Evolutionary conservation across 23 tunicate species (phyloP).

Genomic region (Phallusia fumigata): DNA sequence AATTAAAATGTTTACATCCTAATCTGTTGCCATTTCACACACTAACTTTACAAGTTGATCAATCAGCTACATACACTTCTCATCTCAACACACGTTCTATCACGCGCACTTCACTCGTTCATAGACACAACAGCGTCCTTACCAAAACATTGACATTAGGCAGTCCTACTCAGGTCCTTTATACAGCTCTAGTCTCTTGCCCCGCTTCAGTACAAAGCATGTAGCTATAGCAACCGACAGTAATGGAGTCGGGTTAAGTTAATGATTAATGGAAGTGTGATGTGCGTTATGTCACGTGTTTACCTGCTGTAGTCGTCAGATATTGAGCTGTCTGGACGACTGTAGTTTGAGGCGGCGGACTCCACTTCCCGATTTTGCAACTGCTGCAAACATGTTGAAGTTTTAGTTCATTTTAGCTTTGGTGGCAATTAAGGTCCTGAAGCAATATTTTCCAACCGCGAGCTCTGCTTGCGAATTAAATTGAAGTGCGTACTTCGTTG

Average conservation of each 20-base stretch:
- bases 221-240: not conserved
- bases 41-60: no score
- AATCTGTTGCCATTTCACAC: no score
- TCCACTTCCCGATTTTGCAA: not conserved
- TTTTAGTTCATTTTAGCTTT: no score
- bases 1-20: no score
- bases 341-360: slow-evolving; percentile 7
- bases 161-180: not conserved
- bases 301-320: slow-evolving; percentile 12
- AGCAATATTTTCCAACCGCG: no score
- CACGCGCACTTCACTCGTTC: no score
- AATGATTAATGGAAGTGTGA: not conserved
- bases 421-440: no score
- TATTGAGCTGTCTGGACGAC: not conserved
- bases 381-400: not conserved
- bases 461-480: no score
- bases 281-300: no score
- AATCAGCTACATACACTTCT: no score
- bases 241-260: not conserved
- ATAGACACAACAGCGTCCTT: not conserved
- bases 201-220: not conserved
- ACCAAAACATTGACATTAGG: not conserved
- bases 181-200: not conserved
- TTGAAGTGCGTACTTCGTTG: no score
- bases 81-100: no score